Evolutionary conservation across 2,113 vertebrate species (phyloP), one percentile per base, ranked within the genome.

Genomic region (Grallaria varia): DNA sequence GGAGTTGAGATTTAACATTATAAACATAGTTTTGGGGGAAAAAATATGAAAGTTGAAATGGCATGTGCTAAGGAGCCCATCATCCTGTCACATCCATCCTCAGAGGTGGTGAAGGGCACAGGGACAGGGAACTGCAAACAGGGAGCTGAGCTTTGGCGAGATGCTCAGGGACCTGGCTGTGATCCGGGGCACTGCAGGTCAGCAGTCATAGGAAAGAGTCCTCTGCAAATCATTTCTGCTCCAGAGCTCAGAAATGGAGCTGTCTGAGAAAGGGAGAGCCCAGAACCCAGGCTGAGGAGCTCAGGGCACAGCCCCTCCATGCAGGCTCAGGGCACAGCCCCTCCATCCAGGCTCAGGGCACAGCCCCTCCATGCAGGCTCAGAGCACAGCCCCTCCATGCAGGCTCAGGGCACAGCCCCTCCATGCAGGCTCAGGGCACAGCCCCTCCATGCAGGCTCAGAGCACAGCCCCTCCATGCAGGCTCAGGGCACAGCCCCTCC

Each of bases 271-370:
- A 33, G 4, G 9, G 33, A 55, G 13, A 56, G 20, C 4, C 10
- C 52, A 42, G 15, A 67, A 77, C 55, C 50, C 42, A 31, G 42
- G 12, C 16, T 80, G 28, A 85, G 35, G 25, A 16, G 11, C 30
- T 37, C 23, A 47, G 0, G 2, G 25, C 10, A 20, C 2, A 6
- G 25, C 2, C 16, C 10, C 17, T 86, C 31, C 33, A n/a, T n/a
- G n/a, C n/a, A 30, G 22, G 6, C 10, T 37, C 9, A 37, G 33
- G 5, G 9, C n/a, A 20, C 2, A 6, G 25, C 2, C 16, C 10
- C 17, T 86, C 31, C 33, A n/a, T n/a, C n/a, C n/a, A 30, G 22
- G 6, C 10, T 37, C 9, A 37, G 33, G 5, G 9, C n/a, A 20
- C 2, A 6, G 25, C 2, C 16, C 10, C 17, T 86, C 31, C 33